Base-by-base conservation (phyloP, 2,113 vertebrate genomes). In the Tetraodon nigroviridis region DNA sequence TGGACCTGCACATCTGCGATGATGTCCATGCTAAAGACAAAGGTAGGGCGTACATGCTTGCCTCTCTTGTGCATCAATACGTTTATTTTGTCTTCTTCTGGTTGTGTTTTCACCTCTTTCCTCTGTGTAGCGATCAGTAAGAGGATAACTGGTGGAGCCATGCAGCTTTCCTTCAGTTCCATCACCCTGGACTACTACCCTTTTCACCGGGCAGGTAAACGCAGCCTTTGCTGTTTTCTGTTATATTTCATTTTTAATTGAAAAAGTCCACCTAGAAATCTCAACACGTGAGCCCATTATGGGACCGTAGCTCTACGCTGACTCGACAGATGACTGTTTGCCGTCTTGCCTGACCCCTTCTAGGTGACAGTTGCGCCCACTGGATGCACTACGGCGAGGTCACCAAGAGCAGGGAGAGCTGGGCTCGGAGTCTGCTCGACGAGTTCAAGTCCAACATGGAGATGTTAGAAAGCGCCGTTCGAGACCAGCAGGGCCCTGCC, bases 321-420 rank as follows among this genome's bases (percentile, higher is more conserved):
- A 37, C 32, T 37, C 3, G 16, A 54, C 14, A 6, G 24, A 27
- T 27, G 24, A 6, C 24, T 27, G 7, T 27, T 27, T 27, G 13
- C 51, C 11, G 0, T 18, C 21, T 13, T 13, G 20, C 13, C 13
- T 16, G 15, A 20, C 12, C 20, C 18, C 18, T 12, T 18, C 13
- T 70, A 99, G 97, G 94, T 77, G 94, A 97, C 69, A 92, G 87
- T 60, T 99, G 97, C 55, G 81, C 69, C 68, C 96, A 98, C 76
- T 99, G 97, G 97, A 95, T 97, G 94, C 91, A 97, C 89, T 97
- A 92, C 74, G 93, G 93, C 24, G 96, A 98, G 73, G 93, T 94
- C 69, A 98, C 95, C 47, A 97, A 98, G 90, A 73, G 90, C 42
- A 92, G 97, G 81, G 93, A 92, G 76, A 84, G 82, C 75, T 99